Evolutionary conservation across 2,888 invertebrate genomes (phyloP), one percentile per base, ranked within the genome.

Genomic region (Athalia circularis): DNA sequence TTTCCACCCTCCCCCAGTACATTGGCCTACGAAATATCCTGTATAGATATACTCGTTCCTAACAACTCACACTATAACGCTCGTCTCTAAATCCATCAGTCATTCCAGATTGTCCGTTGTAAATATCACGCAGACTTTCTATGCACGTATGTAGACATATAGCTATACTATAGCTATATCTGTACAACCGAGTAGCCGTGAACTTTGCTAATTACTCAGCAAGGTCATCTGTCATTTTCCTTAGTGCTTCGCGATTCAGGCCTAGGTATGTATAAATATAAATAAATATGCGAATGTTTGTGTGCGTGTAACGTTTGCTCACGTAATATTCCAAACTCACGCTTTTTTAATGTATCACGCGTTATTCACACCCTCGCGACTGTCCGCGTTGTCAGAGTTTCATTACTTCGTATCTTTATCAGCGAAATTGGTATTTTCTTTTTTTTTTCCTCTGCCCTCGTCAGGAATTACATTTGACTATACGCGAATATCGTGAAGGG

Each of bases 131-230:
- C 48, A 65, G 65, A 65, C 65, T 65, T 65, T 9, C 52, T 52
- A 29, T 29, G 29, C 29, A 29, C 29, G 2, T 29, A 29, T 29
- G 29, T 29, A 29, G 29, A 2, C n/a, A n/a, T 29, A 29, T 29
- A 29, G 29, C 1, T 52, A 52, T 52, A 11, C 11, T 65, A 48
- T 48, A 65, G 48, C n/a, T 11, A 13, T 29, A 29, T 29, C 29
- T 29, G 29, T 29, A 29, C 29, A 29, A 29, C 29, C 29, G 48
- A 65, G 13, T 48, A 65, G 65, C 65, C 65, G 47, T 48, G 65
- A 65, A 65, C 65, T 65, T 65, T 65, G 65, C 65, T 48, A 65
- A 65, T 65, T 65, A 65, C 65, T 65, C 65, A 65, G 65, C 65
- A 65, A 65, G 65, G 65, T 65, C 65, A 65, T 65, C 65, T 65